These are phyloP conservation scores for Volucella bombylans DNA, from an alignment of 2,888 invertebrate species.

Conservation along the genomic window DNA sequence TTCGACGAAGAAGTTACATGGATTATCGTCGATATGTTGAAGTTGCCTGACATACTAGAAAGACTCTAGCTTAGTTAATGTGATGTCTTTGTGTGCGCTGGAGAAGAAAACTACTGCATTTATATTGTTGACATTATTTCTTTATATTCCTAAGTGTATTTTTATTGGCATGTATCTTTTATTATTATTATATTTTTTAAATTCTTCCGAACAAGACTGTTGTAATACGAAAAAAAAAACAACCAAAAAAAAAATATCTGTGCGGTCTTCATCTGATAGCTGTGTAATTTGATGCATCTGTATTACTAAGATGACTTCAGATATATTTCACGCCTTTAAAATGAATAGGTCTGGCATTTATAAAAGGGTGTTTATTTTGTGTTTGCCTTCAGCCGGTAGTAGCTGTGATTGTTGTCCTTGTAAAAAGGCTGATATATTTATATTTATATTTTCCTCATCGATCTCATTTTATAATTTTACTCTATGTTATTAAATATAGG, in stretches of 20 bases:
- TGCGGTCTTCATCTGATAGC: too few relatives aligned
- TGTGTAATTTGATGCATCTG: too few relatives aligned
- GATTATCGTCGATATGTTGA: constrained; percentile 79
- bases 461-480: too few relatives aligned
- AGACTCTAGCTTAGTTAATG: constrained; percentile 50
- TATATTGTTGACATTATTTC: constrained; percentile 62
- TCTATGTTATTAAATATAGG: too few relatives aligned
- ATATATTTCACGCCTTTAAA: too few relatives aligned
- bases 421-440: too few relatives aligned
- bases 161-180: constrained; percentile 51
- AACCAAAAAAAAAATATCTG: constrained; percentile 2
- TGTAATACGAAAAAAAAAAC: constrained; percentile 51
- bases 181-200: constrained; percentile 30
- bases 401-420: too few relatives aligned
- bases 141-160: constrained; percentile 49
- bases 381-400: too few relatives aligned
- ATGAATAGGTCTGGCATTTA: too few relatives aligned
- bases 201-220: constrained; percentile 59
- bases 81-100: constrained; percentile 32
- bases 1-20: constrained; percentile 79
- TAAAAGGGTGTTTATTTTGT: too few relatives aligned
- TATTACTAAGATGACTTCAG: too few relatives aligned
- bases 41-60: constrained; percentile 77
- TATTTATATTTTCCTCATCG: too few relatives aligned
- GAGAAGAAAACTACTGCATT: constrained; percentile 61